Evolutionary conservation across 2,888 invertebrate species (phyloP).

Genomic region (Prosapia bicincta): DNA sequence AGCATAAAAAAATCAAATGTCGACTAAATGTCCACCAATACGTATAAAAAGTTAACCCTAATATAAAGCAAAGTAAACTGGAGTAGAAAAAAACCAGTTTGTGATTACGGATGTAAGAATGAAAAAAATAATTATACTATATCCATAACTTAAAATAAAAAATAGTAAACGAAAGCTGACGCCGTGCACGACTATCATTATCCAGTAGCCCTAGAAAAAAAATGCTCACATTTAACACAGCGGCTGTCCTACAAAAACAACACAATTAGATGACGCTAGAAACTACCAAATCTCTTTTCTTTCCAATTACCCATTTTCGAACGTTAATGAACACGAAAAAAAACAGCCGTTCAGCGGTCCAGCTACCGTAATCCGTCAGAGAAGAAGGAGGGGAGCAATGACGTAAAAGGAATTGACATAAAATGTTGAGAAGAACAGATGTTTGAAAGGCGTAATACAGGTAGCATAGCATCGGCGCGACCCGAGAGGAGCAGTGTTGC

Average conservation of each 20-base stretch:
- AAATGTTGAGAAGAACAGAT: slow-evolving; percentile 3
- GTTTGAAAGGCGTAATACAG: slow-evolving; percentile 32
- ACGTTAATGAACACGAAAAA: background rate
- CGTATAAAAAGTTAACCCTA: no score
- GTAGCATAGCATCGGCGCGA: slow-evolving; percentile 25
- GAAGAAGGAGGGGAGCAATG: background rate
- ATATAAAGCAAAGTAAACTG: no score
- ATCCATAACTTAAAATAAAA: no score
- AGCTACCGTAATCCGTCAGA: background rate
- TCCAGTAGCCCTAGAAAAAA: background rate
- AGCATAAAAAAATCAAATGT: no score
- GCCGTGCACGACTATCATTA: background rate
- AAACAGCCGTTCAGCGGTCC: background rate
- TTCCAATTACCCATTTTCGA: background rate
- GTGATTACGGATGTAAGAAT: no score
- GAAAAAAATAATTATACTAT: no score
- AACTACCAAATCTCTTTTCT: background rate
- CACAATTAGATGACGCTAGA: background rate
- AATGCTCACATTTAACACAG: background rate
- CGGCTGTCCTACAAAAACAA: background rate
- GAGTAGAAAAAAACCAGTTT: no score
- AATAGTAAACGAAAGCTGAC: no score
- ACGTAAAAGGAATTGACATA: slow-evolving; percentile 8
- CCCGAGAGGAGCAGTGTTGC: slow-evolving; percentile 8
- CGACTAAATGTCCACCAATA: no score